Evolutionary conservation across 2,797 vertebrate species (phyloP), one percentile per base, ranked within the genome.

Genomic region (Phrynocephalus vlangalii): DNA sequence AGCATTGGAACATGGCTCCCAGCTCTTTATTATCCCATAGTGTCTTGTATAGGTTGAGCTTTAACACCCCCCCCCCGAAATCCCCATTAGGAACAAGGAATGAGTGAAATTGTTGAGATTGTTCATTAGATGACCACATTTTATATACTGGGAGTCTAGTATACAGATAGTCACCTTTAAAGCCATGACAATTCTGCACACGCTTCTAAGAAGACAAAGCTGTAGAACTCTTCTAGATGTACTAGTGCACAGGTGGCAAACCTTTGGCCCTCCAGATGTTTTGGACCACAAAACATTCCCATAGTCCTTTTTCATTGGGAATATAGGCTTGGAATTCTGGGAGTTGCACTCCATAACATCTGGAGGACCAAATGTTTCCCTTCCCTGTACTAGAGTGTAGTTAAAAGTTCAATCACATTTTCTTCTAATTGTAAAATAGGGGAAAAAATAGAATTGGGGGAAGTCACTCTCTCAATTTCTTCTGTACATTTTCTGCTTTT

Each of bases 401-500:
- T 83, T 60, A 85, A 93, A 91, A 92, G 91, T 78, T 84, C 92
- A 88, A 76, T 88, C 88, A 84, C 85, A 67, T 87, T 89, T 82
- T 86, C 90, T 82, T 86, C 83, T 92, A 83, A 93, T 93, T 79
- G 84, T 86, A 91, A 93, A 94, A 52, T 68, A 38, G 50, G 18
- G 18, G 11, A 68, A 9, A 22, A 79, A 44, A 84, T 83, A 68
- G 86, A 84, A 83, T 87, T 87, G 79, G 87, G 91, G 79, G 5
- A 18, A 84, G 52, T 0, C 22, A 38, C 66, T 33, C 81, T 60
- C 87, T 75, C 90, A 88, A 89, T 88, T 81, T 50, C 63, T 82
- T 71, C 76, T 84, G 85, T 87, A 28, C 91, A 88, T 92, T 93
- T 89, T 93, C 70, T 86, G 85, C 73, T 88, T 92, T 90, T 90